Evolutionary conservation across 2,113 vertebrate genomes (phyloP).

Genomic region (Nerophis lumbriciformis): DNA sequence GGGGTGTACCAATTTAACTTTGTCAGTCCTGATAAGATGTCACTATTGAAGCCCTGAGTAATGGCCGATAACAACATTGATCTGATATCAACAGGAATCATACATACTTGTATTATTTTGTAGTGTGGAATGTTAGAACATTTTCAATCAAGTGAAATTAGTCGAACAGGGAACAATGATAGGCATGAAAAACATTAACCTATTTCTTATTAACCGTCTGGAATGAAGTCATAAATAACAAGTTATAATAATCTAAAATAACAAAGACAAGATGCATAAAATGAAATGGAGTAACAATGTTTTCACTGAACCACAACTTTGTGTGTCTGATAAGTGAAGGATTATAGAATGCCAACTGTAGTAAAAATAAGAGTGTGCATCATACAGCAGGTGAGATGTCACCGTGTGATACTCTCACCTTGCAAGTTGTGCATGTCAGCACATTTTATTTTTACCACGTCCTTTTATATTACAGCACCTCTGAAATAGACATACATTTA

Average conservation of each 20-base stretch:
- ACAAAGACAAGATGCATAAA: constrained; percentile 7
- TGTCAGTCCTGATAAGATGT: no score
- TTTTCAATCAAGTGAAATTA: no score
- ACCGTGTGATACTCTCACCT: constrained; percentile 26
- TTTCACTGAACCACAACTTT: constrained; percentile 10
- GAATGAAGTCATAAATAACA: constrained; percentile 15
- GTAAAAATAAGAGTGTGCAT: constrained; percentile 6
- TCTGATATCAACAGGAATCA: no score
- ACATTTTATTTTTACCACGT: constrained; percentile 44
- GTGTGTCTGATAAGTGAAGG: neutral
- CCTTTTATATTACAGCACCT: constrained; percentile 4
- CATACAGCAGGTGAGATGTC: constrained; percentile 17
- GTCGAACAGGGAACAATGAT: no score
- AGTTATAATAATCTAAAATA: neutral
- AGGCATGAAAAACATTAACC: no score
- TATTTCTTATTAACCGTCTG: no score
- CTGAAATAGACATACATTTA: constrained; percentile 21
- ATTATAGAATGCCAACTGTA: neutral
- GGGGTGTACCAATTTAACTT: no score
- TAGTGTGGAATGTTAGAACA: no score
- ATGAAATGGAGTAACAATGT: constrained; percentile 23
- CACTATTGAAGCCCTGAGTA: no score
- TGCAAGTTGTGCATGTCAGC: constrained; percentile 36
- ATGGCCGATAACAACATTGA: no score
- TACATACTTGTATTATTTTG: no score